Evolutionary conservation across 2,797 vertebrate species (phyloP).

Genomic region (Xerus rutilus): DNA sequence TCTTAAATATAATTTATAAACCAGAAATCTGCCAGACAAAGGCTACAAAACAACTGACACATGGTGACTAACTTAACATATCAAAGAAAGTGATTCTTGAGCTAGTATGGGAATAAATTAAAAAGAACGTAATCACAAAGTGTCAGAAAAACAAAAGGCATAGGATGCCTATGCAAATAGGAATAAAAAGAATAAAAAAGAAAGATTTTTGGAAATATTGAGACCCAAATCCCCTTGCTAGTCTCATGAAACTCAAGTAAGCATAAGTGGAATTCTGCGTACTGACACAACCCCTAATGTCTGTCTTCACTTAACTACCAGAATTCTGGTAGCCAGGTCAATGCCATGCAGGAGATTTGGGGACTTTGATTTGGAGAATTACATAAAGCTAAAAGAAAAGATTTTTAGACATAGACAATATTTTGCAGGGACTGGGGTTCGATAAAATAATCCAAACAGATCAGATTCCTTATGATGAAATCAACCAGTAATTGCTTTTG

Average conservation of each 20-base stretch:
- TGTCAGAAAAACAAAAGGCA: background rate
- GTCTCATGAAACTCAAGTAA: background rate
- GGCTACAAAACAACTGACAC: background rate
- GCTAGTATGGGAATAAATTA: background rate
- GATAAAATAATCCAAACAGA: background rate
- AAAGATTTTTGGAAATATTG: background rate
- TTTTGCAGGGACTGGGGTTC: background rate
- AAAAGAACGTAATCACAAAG: background rate
- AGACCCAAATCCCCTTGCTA: background rate
- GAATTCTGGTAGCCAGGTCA: background rate
- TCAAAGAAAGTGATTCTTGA: background rate
- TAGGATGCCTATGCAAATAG: background rate
- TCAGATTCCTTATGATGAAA: background rate
- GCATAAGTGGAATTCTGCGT: background rate
- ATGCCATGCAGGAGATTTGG: background rate
- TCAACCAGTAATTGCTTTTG: background rate
- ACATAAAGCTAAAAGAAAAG: background rate
- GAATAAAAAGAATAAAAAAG: background rate
- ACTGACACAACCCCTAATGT: background rate
- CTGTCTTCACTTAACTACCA: background rate
- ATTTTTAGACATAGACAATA: background rate
- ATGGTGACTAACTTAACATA: background rate
- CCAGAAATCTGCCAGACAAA: background rate
- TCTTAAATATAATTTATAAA: background rate
- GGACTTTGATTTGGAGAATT: background rate